Evolutionary conservation across 2,888 invertebrate species (phyloP).

Genomic region (Anodontia alba): DNA sequence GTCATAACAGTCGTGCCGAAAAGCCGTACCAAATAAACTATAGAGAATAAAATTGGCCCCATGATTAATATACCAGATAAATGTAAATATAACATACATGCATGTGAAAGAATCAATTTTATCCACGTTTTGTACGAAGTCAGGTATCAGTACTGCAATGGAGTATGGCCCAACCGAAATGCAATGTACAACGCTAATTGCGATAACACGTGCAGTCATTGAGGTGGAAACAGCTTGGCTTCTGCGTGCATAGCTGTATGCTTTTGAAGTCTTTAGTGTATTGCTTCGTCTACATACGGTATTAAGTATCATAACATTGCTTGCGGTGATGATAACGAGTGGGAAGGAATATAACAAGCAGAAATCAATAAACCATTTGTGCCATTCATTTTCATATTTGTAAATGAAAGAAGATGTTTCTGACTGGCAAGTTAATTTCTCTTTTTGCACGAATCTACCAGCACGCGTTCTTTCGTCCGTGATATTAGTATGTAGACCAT

Average conservation of each 20-base stretch:
- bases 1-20: background rate
- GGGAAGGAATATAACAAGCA: background rate
- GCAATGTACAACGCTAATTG: background rate
- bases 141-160: background rate
- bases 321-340: background rate
- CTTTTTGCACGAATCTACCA: background rate
- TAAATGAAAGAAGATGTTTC: background rate
- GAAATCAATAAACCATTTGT: background rate
- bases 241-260: too few species aligned
- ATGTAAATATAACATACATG: background rate
- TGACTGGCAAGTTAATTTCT: background rate
- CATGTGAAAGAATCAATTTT: background rate
- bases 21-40: background rate
- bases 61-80: background rate
- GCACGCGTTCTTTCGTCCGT: background rate
- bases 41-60: background rate
- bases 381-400: background rate
- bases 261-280: background rate
- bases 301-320: background rate
- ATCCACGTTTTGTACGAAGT: background rate
- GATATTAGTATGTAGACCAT: background rate
- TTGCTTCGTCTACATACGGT: background rate
- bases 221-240: background rate
- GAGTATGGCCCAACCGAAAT: background rate
- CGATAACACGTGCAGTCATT: background rate